Evolutionary conservation across 2,113 vertebrate species (phyloP), one percentile per base, ranked within the genome.

Genomic region (Ammospiza caudacuta): DNA sequence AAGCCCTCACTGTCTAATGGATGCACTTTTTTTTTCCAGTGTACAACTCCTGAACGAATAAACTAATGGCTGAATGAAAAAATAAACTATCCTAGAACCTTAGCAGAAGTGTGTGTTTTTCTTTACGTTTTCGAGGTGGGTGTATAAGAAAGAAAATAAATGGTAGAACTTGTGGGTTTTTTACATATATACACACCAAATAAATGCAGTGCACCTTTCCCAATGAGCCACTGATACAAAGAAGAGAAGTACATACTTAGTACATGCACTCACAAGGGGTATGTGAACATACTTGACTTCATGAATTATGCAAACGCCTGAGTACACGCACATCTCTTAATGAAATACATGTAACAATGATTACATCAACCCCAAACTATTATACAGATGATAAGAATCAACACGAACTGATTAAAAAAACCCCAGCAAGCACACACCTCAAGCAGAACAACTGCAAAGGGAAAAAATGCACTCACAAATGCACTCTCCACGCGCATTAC

Each of bases 51-150:
- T 91, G 81, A 94, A 97, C 94, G 94, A 97, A 96, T 95, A 97
- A 97, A 97, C 92, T 96, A 95, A 97, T 96, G 91, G 92, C 93
- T 96, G 96, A 97, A 97, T 96, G 95, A 96, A 97, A 98, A 98
- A 97, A 95, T 94, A 97, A 98, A 97, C 93, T 52, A 88, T 89
- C 59, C 92, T 93, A 94, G 90, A 75, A 93, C 66, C 74, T 96
- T 75, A 44, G 86, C 87, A 96, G 89, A 93, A 95, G 77, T 68
- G 94, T 83, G 90, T 94, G 87, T 96, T 97, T 97, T 97, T 94
- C 95, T 97, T 96, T 87, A 96, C 39, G 80, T 95, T 98, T 96
- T 96, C 79, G 69, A 94, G 95, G 88, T 91, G 89, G 83, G 49
- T 69, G 43, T 81, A 96, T 90, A 54, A 96, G 67, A 96, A 96